Conservation (phyloP, 2,888 invertebrate genomes). For the Rhamnusium bicolor region DNA sequence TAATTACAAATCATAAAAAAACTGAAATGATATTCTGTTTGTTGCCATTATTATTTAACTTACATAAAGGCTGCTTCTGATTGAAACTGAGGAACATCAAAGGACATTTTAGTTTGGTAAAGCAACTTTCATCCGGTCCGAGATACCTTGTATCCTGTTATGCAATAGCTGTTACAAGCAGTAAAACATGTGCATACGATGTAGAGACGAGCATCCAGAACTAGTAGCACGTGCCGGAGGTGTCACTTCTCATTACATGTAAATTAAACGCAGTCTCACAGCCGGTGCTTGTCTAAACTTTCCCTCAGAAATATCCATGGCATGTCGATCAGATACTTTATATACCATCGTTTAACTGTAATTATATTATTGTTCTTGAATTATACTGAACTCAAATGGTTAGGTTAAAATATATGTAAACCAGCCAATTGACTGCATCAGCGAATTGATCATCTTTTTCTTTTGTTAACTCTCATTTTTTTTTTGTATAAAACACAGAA, state of each 20-base stretch:
- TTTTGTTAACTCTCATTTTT: no score
- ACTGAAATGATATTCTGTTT: background rate
- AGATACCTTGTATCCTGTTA: slow-evolving; percentile 22
- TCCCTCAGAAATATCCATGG: background rate
- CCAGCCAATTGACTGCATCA: no score
- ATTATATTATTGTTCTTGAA: background rate
- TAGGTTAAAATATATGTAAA: no score
- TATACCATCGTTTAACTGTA: background rate
- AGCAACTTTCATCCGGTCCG: background rate
- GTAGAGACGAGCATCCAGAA: slow-evolving; percentile 13
- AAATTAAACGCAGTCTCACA: slow-evolving; percentile 45
- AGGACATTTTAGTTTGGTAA: background rate
- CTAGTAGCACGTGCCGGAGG: slow-evolving; percentile 48
- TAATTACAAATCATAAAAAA: no score
- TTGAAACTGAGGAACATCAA: background rate
- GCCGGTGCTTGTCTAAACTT: slow-evolving; percentile 36
- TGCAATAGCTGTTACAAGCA: slow-evolving; percentile 39
- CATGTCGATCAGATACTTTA: slow-evolving; percentile 11
- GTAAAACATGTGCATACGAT: slow-evolving; percentile 41
- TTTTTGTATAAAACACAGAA: no score
- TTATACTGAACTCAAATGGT: no score
- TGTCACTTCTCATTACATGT: slow-evolving; percentile 51
- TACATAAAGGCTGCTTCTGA: background rate
- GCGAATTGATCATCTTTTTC: no score
- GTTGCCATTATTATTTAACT: background rate